Evolutionary conservation across 2,113 vertebrate genomes (phyloP).

Genomic region (Galeopterus variegatus): DNA sequence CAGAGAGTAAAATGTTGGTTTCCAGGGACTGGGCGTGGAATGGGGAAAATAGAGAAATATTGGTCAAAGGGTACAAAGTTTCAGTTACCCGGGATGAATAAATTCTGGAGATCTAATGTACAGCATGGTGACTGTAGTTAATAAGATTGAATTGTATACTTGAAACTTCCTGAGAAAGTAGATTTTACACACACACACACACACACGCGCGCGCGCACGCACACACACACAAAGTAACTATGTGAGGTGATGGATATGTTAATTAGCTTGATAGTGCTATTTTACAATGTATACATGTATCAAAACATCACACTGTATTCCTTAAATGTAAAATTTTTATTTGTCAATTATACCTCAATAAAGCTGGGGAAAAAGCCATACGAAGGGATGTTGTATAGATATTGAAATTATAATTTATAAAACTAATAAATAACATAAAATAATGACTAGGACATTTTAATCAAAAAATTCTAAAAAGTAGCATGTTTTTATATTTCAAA

Average conservation of each 20-base stretch:
- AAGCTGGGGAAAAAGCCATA: not conserved
- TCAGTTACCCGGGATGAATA: not conserved
- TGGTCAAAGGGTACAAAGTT: not conserved
- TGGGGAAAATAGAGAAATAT: not conserved
- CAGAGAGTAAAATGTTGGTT: not conserved
- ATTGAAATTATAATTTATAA: not conserved
- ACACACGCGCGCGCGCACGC: no score
- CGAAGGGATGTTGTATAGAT: not conserved
- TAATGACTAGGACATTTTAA: not conserved
- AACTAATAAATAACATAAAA: not conserved
- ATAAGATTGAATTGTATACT: not conserved
- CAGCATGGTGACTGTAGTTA: not conserved
- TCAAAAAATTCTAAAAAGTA: not conserved
- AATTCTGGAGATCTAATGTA: not conserved
- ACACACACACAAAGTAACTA: not conserved
- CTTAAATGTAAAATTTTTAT: not conserved
- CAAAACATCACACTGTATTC: not conserved
- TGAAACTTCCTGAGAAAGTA: not conserved
- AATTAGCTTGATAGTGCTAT: not conserved
- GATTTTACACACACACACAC: not conserved
- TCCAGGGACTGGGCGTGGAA: not conserved
- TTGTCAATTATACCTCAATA: not conserved
- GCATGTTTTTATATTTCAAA: not conserved
- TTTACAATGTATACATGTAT: not conserved
- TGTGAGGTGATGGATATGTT: not conserved